Base-by-base conservation (phyloP, 2,888 invertebrate genomes). In the Zelleria hepariella region DNA sequence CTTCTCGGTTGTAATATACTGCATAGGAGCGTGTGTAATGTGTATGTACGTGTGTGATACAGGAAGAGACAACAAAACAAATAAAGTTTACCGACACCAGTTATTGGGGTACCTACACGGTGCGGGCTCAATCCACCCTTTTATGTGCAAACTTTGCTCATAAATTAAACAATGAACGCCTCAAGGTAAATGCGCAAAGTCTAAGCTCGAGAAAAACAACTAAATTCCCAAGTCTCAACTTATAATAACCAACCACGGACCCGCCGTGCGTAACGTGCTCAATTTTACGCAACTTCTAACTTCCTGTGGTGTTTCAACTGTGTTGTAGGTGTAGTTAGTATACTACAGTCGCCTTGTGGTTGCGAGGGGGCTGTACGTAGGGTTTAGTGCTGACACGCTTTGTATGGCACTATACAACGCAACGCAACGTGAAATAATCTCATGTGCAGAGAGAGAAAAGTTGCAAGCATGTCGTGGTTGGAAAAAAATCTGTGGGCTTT, bases 101-200 rank as follows among this genome's bases (percentile, higher is more conserved):
- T 59, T 59, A 53, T 54, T 26, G 53, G 42, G 20, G 52, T 59
- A 27, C 27, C 57, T 54, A 25, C 58, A 48, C 42, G 58, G 56
- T 32, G 42, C 25, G 64, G 62, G 63, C 60, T 58, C 66, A 62
- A 65, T 67, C 62, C 65, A 67, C 72, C 71, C 75, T 73, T 74
- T 73, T 71, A 72, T 70, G 68, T 62, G 70, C 65, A 68, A 75
- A 76, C 67, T 75, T 76, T 63, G 57, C 65, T 63, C 74, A 70
- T 76, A 73, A 76, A 76, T 76, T 73, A 69, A 67, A 71, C 65
- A 61, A 62, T 60, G 61, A 66, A 66, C 63, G 67, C 66, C 62
- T 65, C 61, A 64, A 68, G 67, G 67, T 65, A 68, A 67, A 67
- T 62, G 66, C 60, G 59, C 54, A 62, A 62, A 55, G 62, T 64